phyloP scores from a whole-genome alignment of 2,113 vertebrate species.

The Leucopsar rothschildi region DNA sequence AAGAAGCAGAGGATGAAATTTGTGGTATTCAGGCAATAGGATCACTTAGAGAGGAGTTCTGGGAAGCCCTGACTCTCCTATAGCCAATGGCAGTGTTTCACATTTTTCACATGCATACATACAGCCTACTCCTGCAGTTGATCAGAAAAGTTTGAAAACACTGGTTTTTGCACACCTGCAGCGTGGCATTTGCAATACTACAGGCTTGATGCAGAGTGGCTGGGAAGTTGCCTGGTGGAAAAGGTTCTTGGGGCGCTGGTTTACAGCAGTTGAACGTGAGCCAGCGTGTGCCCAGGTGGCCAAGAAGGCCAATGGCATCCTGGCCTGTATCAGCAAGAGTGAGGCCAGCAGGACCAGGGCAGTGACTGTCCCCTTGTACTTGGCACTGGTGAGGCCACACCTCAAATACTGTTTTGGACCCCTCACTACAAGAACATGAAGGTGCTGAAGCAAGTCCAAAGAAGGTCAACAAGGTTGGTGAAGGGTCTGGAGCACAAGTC shows the following conservation, averaged over 20 bases:
- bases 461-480: neutral
- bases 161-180: neutral
- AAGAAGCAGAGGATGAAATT: neutral
- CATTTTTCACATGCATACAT: neutral
- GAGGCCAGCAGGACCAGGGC: neutral
- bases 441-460: neutral
- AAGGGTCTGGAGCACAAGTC: neutral
- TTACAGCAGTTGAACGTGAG: neutral
- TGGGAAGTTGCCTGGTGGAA: neutral
- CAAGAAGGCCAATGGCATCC: neutral
- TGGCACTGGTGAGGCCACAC: neutral
- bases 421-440: neutral
- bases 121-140: neutral
- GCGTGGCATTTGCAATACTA: neutral
- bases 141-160: neutral
- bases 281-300: neutral
- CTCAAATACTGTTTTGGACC: rapidly evolving
- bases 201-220: neutral
- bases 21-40: neutral
- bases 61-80: neutral
- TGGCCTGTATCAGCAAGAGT: neutral
- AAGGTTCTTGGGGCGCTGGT: neutral
- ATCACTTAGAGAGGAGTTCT: neutral
- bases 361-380: neutral
- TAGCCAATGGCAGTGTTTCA: neutral